Evolutionary conservation across 1,140 invertebrate species (phyloP).

Genomic region (Ceratoteleas bidentatus): DNA sequence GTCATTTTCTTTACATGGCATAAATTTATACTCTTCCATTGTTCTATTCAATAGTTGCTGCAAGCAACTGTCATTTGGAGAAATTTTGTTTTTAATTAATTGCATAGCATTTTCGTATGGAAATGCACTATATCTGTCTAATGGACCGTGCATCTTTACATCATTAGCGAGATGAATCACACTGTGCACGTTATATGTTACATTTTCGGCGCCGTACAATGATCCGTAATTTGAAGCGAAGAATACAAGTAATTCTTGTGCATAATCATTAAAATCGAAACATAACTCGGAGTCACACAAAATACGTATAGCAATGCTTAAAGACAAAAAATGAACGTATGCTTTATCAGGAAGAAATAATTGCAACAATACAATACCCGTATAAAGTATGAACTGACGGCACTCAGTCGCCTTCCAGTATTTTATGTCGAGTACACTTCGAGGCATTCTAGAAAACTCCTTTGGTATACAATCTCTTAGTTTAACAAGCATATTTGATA

Average conservation of each 20-base stretch:
- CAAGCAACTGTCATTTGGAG: not conserved
- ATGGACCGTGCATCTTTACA: no score
- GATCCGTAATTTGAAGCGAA: not conserved
- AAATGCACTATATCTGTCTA: no score
- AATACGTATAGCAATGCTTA: not conserved
- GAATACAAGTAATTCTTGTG: not conserved
- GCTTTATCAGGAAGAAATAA: not conserved
- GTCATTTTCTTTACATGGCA: not conserved
- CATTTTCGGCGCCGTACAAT: not conserved
- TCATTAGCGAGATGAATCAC: not conserved
- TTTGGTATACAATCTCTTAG: not conserved
- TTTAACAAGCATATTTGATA: not conserved
- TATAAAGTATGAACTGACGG: not conserved
- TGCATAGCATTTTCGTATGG: no score
- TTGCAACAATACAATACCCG: not conserved
- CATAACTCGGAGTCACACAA: not conserved
- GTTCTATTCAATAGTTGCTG: not conserved
- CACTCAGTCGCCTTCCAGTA: not conserved
- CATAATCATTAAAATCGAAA: not conserved
- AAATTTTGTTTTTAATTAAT: no score
- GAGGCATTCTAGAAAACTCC: not conserved
- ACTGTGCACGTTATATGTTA: not conserved
- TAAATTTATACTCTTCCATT: not conserved
- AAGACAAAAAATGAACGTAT: not conserved
- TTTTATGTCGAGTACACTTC: not conserved